phyloP scores from a whole-genome alignment of 1,140 invertebrate genomes.

The Drosophila bifasciata region DNA sequence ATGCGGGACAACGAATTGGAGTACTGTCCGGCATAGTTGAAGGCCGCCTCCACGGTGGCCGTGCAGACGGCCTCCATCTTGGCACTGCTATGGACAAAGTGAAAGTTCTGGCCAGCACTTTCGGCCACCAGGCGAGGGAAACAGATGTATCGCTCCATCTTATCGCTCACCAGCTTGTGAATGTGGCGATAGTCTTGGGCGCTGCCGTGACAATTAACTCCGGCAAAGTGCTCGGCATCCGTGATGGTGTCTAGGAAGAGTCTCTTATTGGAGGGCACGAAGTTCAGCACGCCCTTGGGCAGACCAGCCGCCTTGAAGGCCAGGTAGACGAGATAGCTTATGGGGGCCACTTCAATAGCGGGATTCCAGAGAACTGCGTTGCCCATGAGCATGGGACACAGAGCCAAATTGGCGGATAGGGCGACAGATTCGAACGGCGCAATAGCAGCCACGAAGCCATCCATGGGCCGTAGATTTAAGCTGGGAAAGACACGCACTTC shows the following conservation, averaged over 20 bases:
- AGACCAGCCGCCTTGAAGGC: constrained; percentile 96
- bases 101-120: constrained; percentile 99
- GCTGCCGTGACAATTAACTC: constrained; percentile 96
- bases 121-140: constrained; percentile 97
- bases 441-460: constrained; percentile 98
- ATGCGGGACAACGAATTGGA: constrained; percentile 98
- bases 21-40: constrained; percentile 98
- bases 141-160: constrained; percentile 92
- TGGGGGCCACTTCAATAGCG: constrained; percentile 96
- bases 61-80: constrained; percentile 91
- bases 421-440: constrained; percentile 99
- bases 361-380: constrained; percentile 99
- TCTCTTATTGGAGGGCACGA: constrained; percentile 96
- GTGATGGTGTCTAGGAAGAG: constrained; percentile 96
- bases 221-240: constrained; percentile 91
- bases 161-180: constrained; percentile 95
- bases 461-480: constrained; percentile 91
- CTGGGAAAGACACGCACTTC: constrained; percentile 86
- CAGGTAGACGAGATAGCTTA: constrained; percentile 96
- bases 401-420: constrained; percentile 97
- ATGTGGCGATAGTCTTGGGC: constrained; percentile 92
- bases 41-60: constrained; percentile 94
- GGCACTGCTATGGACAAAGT: constrained; percentile 97
- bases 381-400: constrained; percentile 98
- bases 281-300: constrained; percentile 97